Percentiles rank a stretch among this genome's conserved stretches.
Evolutionary conservation across 2,888 invertebrate species (phyloP).

Genomic region (Synergus japonicus): DNA sequence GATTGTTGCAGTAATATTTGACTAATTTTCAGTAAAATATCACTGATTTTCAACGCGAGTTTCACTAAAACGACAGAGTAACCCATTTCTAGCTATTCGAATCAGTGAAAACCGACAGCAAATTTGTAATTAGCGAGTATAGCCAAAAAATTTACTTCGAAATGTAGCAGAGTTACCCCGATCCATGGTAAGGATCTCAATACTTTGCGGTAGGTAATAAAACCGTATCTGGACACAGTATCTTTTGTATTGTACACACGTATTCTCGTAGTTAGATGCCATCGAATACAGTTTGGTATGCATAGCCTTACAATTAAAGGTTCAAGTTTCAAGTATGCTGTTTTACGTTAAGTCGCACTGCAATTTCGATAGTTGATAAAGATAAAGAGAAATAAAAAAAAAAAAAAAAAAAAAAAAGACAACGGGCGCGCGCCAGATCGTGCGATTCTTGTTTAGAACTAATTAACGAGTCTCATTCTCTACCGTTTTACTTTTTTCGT

Average conservation of each 20-base stretch:
- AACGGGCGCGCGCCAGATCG: constrained; percentile 7
- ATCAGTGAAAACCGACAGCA: too few species aligned
- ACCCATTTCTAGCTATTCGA: too few species aligned
- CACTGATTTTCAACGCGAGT: too few species aligned
- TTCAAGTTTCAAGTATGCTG: constrained; percentile 33
- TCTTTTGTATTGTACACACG: constrained; percentile 24
- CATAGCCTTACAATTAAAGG: constrained; percentile 29
- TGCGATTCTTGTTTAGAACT: constrained; percentile 10
- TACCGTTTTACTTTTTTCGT: constrained; percentile 25
- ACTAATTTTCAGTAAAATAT: too few species aligned
- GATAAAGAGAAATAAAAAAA: constrained; percentile 3
- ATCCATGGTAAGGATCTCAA: constrained; percentile 5
- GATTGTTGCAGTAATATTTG: too few species aligned
- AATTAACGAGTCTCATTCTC: constrained; percentile 33
- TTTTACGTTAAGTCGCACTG: constrained; percentile 23
- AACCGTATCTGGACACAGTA: constrained; percentile 15
- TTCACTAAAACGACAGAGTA: too few species aligned
- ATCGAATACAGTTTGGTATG: constrained; percentile 15
- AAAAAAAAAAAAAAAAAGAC: constrained; percentile 8
- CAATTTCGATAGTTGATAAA: constrained; percentile 31
- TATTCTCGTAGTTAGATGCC: constrained; percentile 30
- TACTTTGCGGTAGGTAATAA: constrained; percentile 10
- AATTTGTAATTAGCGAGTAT: too few species aligned
- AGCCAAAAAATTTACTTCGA: neutral
- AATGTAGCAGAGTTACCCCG: neutral